These are phyloP conservation scores for Euphydryas editha DNA, from an alignment of 2,888 invertebrate species.

Conservation along the genomic window DNA sequence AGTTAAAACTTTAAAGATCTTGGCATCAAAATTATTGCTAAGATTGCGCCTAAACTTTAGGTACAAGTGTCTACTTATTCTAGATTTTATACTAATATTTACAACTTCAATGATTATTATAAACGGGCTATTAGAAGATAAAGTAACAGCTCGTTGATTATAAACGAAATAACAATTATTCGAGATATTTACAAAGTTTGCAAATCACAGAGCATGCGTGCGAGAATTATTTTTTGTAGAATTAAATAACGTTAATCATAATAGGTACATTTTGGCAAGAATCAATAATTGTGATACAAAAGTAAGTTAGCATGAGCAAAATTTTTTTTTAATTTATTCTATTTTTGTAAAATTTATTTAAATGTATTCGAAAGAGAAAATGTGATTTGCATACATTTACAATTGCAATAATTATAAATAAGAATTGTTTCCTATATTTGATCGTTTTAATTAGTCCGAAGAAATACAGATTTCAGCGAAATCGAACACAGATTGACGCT, in stretches of 20 bases:
- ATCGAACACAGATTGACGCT: slow-evolving; percentile 6
- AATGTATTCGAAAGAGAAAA: slow-evolving; percentile 1
- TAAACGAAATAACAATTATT: slow-evolving; percentile 80
- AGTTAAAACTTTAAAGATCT: slow-evolving; percentile 69
- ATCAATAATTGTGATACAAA: slow-evolving; percentile 37
- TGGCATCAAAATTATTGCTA: slow-evolving; percentile 82
- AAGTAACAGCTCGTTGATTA: slow-evolving; percentile 68
- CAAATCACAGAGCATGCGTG: slow-evolving; percentile 79
- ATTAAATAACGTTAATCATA: slow-evolving; percentile 50
- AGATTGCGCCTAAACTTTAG: slow-evolving; percentile 71
- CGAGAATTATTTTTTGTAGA: slow-evolving; percentile 55
- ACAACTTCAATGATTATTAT: slow-evolving; percentile 72
- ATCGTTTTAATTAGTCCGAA: slow-evolving; percentile 9
- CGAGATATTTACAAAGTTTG: slow-evolving; percentile 80
- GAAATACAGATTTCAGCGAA: background rate
- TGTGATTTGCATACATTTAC: slow-evolving; percentile 37
- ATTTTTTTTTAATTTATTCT: background rate
- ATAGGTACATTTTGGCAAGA: slow-evolving; percentile 66
- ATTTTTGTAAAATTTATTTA: background rate
- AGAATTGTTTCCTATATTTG: slow-evolving; percentile 22
- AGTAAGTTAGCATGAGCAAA: slow-evolving; percentile 14
- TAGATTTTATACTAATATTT: slow-evolving; percentile 75
- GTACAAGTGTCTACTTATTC: slow-evolving; percentile 79
- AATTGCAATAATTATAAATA: slow-evolving; percentile 14
- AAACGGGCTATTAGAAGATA: slow-evolving; percentile 65